Conservation (phyloP, 2,888 invertebrate species). For the Phyllotreta striolata region DNA sequence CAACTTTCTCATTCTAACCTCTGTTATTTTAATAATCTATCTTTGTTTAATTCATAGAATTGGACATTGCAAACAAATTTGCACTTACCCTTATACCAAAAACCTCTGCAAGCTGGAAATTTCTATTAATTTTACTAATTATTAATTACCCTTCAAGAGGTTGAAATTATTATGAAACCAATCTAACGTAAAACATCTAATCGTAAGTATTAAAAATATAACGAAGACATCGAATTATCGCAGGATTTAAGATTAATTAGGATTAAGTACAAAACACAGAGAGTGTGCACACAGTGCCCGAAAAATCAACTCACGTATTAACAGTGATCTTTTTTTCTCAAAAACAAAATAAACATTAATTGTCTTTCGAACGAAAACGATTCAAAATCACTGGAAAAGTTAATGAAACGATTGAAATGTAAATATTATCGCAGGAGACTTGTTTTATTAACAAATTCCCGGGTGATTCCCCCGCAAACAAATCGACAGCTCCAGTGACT, state of each 20-base stretch:
- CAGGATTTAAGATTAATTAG: constrained; percentile 37
- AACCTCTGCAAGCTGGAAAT: too few relatives aligned
- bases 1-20: too few relatives aligned
- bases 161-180: constrained; percentile 27
- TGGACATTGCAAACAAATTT: too few relatives aligned
- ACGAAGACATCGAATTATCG: constrained; percentile 40
- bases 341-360: constrained; percentile 36
- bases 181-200: constrained; percentile 32
- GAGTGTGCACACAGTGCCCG: constrained; percentile 46
- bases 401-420: too few relatives aligned
- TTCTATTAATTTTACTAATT: too few relatives aligned
- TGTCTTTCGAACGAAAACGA: constrained; percentile 53
- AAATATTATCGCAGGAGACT: too few relatives aligned
- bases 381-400: constrained; percentile 3
- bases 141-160: constrained; percentile 11
- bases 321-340: constrained; percentile 35
- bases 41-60: too few relatives aligned
- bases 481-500: too few relatives aligned
- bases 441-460: too few relatives aligned
- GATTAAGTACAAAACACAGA: constrained; percentile 32
- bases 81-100: too few relatives aligned
- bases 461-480: too few relatives aligned
- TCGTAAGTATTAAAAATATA: constrained; percentile 16
- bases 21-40: too few relatives aligned
- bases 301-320: constrained; percentile 43